Base-by-base conservation (phyloP, 1,140 invertebrate species). In the Luehdorfia chinensis region DNA sequence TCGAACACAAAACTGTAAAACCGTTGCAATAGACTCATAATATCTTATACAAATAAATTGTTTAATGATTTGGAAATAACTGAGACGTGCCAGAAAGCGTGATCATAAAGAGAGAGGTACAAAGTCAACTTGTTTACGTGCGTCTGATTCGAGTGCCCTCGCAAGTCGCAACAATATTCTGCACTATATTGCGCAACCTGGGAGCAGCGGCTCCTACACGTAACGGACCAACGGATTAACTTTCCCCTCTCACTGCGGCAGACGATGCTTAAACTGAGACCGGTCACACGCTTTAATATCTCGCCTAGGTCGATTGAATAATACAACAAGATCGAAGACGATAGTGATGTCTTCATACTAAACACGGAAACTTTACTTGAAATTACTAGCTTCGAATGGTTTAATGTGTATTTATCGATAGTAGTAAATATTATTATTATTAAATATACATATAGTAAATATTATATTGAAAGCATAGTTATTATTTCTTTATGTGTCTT, bases 201-300 rank as follows among this genome's bases (percentile, higher is more conserved):
- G 32, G 33, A 54, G 39, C 32, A 39, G 34, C 33, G 41, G 25
- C 32, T 34, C 43, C 33, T 21, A 63, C 66, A 60, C 71, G 66
- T 64, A 50, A 31, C 34, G 34, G 16, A 37, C n/a, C n/a, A n/a
- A 37, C 34, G 34, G 34, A 37, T 41, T 41, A 21, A 70, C 76
- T 81, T 78, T 81, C 75, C 55, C 66, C 73, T 75, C 64, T 76
- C 65, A 67, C 70, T 53, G 37, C 11, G 23, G 21, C 37, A 27
- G 21, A 41, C 37, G 21, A 41, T 41, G 21, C 11, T 27, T 0
- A 15, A 36, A 18, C 15, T 16, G 37, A n/a, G 23, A 41, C 37
- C 13, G 23, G 37, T 41, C 37, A 27, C 37, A 41, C 37, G 37
- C 23, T 41, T 12, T 41, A 27, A 41, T 41, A 12, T 41, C 37